Evolutionary conservation across 2,888 invertebrate species (phyloP).

Genomic region (Monoplex corrugatus): DNA sequence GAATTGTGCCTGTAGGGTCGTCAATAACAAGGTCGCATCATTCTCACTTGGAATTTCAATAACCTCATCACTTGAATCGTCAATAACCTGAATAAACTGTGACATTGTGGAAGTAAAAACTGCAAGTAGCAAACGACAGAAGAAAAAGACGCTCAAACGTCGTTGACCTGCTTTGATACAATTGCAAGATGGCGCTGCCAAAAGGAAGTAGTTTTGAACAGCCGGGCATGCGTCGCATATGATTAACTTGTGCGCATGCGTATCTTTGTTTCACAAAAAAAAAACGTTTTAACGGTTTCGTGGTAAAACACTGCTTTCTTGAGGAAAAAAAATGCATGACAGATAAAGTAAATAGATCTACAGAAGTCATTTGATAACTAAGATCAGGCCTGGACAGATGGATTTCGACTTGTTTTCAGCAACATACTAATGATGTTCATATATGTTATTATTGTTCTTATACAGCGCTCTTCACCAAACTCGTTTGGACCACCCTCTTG

Average conservation of each 20-base stretch:
- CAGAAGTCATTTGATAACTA: too few species aligned
- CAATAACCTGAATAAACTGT: slow-evolving; percentile 93
- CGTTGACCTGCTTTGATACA: neutral
- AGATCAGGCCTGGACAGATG: too few species aligned
- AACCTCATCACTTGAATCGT: slow-evolving; percentile 95
- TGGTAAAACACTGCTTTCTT: neutral
- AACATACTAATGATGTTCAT: too few species aligned
- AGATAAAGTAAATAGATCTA: too few species aligned
- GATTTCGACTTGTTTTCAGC: too few species aligned
- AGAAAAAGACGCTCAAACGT: neutral
- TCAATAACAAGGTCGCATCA: slow-evolving; percentile 94
- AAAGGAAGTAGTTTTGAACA: neutral
- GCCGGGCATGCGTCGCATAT: slow-evolving; percentile 25
- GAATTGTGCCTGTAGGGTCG: slow-evolving; percentile 97
- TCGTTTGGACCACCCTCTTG: too few species aligned
- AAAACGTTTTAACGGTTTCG: neutral
- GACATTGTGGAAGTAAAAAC: slow-evolving; percentile 66
- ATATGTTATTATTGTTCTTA: too few species aligned
- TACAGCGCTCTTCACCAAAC: too few species aligned
- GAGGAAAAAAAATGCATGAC: too few species aligned
- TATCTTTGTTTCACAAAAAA: neutral
- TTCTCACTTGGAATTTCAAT: slow-evolving; percentile 97
- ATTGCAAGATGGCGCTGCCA: slow-evolving; percentile 38
- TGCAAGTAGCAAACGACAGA: neutral
- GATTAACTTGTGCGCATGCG: slow-evolving; percentile 14